Evolutionary conservation across 2,888 invertebrate genomes (phyloP).

Genomic region (Thelaira solivaga): DNA sequence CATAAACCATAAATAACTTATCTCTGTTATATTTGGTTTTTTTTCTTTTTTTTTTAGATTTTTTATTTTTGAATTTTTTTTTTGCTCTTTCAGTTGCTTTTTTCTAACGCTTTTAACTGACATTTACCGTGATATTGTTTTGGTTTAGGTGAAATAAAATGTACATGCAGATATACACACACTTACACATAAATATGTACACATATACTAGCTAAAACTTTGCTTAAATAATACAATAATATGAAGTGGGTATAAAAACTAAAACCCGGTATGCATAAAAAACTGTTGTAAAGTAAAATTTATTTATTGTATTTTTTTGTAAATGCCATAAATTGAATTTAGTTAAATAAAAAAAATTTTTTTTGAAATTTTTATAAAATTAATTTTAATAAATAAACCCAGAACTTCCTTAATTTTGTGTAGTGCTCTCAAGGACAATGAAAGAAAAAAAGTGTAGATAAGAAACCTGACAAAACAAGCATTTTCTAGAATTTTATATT

Average conservation of each 20-base stretch:
- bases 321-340: no score
- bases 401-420: no score
- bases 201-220: conserved; percentile 26
- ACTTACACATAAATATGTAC: conserved; percentile 42
- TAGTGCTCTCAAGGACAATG: background rate
- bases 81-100: conserved; percentile 19
- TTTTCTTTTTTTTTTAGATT: conserved; percentile 10
- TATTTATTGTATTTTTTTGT: no score
- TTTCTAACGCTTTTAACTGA: conserved; percentile 32
- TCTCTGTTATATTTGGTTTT: conserved; percentile 16
- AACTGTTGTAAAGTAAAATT: no score
- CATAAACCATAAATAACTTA: conserved; percentile 49
- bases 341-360: no score
- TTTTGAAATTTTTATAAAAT: no score
- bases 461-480: background rate
- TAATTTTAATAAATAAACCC: background rate
- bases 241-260: no score
- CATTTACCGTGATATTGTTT: conserved; percentile 55
- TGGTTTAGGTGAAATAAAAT: conserved; percentile 34
- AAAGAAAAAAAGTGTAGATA: background rate
- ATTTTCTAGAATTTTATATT: conserved; percentile 3
- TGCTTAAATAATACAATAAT: no score
- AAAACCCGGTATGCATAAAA: no score
- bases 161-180: no score
- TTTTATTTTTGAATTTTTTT: no score